Evolutionary conservation across 1,140 invertebrate species (phyloP).

Genomic region (Euborellia annulipes): DNA sequence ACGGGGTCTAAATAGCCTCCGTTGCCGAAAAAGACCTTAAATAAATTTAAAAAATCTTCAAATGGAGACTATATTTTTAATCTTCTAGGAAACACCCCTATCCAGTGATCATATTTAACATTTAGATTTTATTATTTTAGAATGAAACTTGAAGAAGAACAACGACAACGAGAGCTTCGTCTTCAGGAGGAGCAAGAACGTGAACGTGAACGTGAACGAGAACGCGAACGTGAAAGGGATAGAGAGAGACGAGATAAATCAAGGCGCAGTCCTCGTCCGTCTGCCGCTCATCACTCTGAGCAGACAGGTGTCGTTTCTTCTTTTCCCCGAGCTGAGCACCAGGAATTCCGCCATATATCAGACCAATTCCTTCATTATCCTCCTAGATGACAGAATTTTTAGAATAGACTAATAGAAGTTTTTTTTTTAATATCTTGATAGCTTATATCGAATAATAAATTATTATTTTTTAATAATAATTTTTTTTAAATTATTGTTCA

Average conservation of each 20-base stretch:
- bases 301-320: constrained; percentile 8
- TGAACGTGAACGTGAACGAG: constrained; percentile 26
- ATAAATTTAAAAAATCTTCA: too few relatives aligned
- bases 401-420: too few relatives aligned
- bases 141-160: constrained; percentile 48
- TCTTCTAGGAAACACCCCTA: too few relatives aligned
- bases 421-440: too few relatives aligned
- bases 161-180: constrained; percentile 33
- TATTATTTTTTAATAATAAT: too few relatives aligned
- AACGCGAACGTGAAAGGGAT: constrained; percentile 33
- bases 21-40: too few relatives aligned
- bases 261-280: constrained; percentile 12
- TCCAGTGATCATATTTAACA: too few relatives aligned
- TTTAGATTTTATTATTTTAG: constrained; percentile 22
- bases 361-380: neutral
- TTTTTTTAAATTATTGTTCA: too few relatives aligned
- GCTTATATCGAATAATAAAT: too few relatives aligned
- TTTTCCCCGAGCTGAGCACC: neutral
- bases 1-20: too few relatives aligned
- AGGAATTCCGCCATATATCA: neutral
- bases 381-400: neutral
- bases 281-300: constrained; percentile 10
- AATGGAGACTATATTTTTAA: too few relatives aligned
- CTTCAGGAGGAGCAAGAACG: constrained; percentile 32
- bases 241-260: constrained; percentile 18